phyloP scores from a whole-genome alignment of 2,113 vertebrate species.

The Onychostruthus taczanowskii region DNA sequence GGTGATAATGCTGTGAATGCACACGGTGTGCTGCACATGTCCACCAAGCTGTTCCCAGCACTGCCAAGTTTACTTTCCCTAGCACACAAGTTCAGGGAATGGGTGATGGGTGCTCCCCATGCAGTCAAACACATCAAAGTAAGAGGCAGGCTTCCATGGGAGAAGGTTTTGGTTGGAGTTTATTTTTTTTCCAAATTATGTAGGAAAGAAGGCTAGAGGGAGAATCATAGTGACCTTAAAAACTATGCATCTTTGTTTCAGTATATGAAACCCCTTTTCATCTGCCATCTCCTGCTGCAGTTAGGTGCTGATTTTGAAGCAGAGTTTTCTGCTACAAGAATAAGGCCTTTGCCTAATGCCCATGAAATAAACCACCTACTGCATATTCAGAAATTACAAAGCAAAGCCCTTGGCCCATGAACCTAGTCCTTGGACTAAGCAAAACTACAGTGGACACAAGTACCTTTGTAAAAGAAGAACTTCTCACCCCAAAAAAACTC shows the following conservation, averaged over 20 bases:
- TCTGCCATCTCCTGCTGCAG: slow-evolving; percentile 33
- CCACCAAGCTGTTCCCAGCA: not conserved
- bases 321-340: not conserved
- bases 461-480: not conserved
- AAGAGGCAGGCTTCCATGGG: not conserved
- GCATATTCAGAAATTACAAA: slow-evolving; percentile 50
- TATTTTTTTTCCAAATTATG: not conserved
- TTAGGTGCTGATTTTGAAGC: not conserved
- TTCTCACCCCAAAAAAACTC: not conserved
- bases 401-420: slow-evolving; percentile 1
- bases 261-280: slow-evolving; percentile 37
- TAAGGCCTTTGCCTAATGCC: slow-evolving; percentile 23
- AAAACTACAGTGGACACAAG: not conserved
- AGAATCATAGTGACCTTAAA: not conserved
- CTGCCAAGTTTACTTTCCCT: fast-evolving
- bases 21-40: not conserved
- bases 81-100: fast-evolving
- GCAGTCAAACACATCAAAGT: not conserved
- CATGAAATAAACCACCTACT: slow-evolving; percentile 32
- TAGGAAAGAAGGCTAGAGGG: not conserved
- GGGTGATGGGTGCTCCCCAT: not conserved
- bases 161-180: not conserved
- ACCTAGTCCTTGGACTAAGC: slow-evolving; percentile 8
- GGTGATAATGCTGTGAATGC: not conserved
- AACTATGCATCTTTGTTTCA: not conserved